These are phyloP conservation scores for Smittia aterrima DNA, from an alignment of 2,888 invertebrate genomes.

Conservation along the genomic window DNA sequence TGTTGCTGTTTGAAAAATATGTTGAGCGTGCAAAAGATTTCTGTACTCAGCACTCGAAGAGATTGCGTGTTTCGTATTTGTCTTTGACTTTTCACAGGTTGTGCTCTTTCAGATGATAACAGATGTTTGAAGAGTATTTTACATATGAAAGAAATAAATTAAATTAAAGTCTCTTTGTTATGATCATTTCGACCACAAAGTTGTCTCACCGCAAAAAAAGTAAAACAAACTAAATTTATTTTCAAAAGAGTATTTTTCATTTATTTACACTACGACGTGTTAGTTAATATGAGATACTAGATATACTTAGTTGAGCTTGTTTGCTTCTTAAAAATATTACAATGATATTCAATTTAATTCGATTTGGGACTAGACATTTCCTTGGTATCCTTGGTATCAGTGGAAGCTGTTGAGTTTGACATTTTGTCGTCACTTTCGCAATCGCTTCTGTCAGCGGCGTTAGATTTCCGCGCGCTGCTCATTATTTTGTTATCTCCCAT, in stretches of 20 bases:
- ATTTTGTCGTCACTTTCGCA: slow-evolving; percentile 28
- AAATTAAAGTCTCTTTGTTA: too few relatives aligned
- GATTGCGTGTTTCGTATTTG: too few relatives aligned
- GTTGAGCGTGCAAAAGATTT: too few relatives aligned
- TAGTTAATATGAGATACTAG: neutral
- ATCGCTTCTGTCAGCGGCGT: slow-evolving; percentile 18
- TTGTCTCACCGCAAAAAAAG: neutral
- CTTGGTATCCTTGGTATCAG: slow-evolving; percentile 33
- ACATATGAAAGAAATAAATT: too few relatives aligned
- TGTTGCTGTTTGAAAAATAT: too few relatives aligned
- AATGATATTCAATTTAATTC: slow-evolving; percentile 22
- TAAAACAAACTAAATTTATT: neutral
- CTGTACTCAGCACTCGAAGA: too few relatives aligned
- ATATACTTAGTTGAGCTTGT: neutral
- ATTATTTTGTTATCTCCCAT: slow-evolving; percentile 35
- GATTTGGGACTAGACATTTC: slow-evolving; percentile 41
- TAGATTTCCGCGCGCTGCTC: neutral
- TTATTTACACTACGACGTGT: slow-evolving; percentile 10
- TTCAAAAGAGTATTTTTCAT: neutral
- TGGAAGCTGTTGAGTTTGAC: slow-evolving; percentile 1
- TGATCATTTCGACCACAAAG: too few relatives aligned
- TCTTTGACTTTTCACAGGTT: too few relatives aligned
- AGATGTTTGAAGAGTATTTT: too few relatives aligned
- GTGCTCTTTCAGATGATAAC: too few relatives aligned
- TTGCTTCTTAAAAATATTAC: neutral